Percentiles rank a stretch among this genome's conserved stretches.
Evolutionary conservation across 1,140 invertebrate genomes (phyloP).

Genomic region (Oncopodura yosiiana): DNA sequence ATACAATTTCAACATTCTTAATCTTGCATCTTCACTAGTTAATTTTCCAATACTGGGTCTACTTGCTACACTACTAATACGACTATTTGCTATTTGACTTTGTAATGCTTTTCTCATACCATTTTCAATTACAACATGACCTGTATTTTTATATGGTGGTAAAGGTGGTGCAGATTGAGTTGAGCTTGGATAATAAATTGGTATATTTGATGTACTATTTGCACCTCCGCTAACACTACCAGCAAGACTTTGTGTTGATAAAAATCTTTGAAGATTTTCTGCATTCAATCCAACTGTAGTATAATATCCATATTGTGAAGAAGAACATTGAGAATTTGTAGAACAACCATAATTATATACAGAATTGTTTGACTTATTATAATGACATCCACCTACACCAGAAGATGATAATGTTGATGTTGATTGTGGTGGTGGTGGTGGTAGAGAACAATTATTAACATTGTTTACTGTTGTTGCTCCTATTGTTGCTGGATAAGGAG

Average conservation of each 20-base stretch:
- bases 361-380: constrained; percentile 26
- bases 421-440: constrained; percentile 8
- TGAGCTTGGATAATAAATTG: constrained; percentile 32
- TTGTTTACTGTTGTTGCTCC: neutral
- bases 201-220: constrained; percentile 12
- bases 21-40: constrained; percentile 18
- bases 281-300: constrained; percentile 20
- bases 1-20: constrained; percentile 24
- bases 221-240: constrained; percentile 4
- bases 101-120: constrained; percentile 34
- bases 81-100: constrained; percentile 18
- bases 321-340: constrained; percentile 27
- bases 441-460: neutral
- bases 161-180: constrained; percentile 34
- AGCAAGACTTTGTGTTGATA: constrained; percentile 28
- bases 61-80: neutral
- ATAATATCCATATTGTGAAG: constrained; percentile 33
- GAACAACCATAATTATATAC: constrained; percentile 27
- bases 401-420: constrained; percentile 19
- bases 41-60: neutral
- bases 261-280: constrained; percentile 29
- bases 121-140: constrained; percentile 30
- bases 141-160: constrained; percentile 26
- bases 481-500: constrained; percentile 37
- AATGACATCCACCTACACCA: neutral